Percentiles rank a stretch among this genome's conserved stretches.
Evolutionary conservation across 2,797 vertebrate species (phyloP).

Genomic region (Falco berigora): DNA sequence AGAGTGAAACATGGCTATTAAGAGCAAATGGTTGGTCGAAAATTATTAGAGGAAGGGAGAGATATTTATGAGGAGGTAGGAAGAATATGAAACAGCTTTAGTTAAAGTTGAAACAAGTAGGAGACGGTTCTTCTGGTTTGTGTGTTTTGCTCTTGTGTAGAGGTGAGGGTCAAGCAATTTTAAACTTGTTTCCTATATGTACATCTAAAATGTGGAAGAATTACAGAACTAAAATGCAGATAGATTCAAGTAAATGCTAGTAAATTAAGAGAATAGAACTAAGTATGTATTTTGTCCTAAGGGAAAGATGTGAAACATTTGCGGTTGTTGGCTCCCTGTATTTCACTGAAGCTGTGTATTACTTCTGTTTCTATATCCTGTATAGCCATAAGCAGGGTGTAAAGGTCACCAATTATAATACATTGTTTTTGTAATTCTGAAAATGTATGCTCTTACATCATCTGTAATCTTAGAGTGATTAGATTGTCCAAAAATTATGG

Average conservation of each 20-base stretch:
- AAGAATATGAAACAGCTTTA: neutral
- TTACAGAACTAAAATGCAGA: neutral
- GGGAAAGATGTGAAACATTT: neutral
- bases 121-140: neutral
- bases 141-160: neutral
- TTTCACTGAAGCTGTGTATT: neutral
- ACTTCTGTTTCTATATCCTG: neutral
- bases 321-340: neutral
- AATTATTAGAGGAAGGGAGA: neutral
- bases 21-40: neutral
- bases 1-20: neutral
- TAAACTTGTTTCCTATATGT: neutral
- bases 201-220: neutral
- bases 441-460: neutral
- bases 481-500: neutral
- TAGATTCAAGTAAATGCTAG: neutral
- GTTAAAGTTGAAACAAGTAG: neutral
- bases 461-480: neutral
- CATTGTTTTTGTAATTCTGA: neutral
- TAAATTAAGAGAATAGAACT: neutral
- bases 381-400: neutral
- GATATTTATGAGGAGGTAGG: neutral
- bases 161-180: neutral
- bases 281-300: neutral
- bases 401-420: neutral